These are phyloP conservation scores for Lepidotrigona ventralis DNA, from an alignment of 1,140 invertebrate species.

Conservation along the genomic window DNA sequence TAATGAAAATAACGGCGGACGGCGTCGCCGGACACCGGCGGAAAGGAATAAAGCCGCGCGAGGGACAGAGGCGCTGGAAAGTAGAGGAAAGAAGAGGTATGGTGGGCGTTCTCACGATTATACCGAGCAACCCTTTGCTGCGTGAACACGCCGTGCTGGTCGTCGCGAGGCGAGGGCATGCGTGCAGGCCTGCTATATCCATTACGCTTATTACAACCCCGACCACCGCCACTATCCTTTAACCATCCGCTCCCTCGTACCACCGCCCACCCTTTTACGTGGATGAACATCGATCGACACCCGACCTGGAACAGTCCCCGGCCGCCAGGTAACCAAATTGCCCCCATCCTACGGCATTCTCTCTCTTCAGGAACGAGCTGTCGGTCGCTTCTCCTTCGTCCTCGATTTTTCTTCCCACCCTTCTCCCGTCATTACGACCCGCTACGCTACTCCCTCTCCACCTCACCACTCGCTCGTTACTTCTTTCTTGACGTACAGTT, in stretches of 20 bases:
- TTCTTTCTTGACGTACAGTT: too few species aligned
- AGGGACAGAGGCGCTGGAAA: not conserved
- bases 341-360: slow-evolving; percentile 52
- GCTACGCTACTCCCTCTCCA: too few species aligned
- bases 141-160: slow-evolving; percentile 56
- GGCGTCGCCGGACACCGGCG: slow-evolving; percentile 34
- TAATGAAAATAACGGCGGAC: slow-evolving; percentile 47
- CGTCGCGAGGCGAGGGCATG: slow-evolving; percentile 62
- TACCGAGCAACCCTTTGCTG: slow-evolving; percentile 66
- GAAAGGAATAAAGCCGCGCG: slow-evolving; percentile 35
- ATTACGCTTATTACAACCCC: slow-evolving; percentile 70
- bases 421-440: not conserved
- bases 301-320: slow-evolving; percentile 67
- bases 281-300: slow-evolving; percentile 78
- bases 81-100: not conserved
- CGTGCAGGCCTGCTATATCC: slow-evolving; percentile 66
- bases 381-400: not conserved
- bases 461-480: too few species aligned
- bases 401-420: slow-evolving; percentile 24
- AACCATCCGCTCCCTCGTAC: slow-evolving; percentile 68
- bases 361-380: slow-evolving; percentile 6
- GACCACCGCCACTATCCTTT: slow-evolving; percentile 62
- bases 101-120: slow-evolving; percentile 63
- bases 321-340: slow-evolving; percentile 67
- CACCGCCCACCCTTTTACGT: slow-evolving; percentile 77